Evolutionary conservation across 1,140 invertebrate species (phyloP).

Genomic region (Temnothorax longispinosus): DNA sequence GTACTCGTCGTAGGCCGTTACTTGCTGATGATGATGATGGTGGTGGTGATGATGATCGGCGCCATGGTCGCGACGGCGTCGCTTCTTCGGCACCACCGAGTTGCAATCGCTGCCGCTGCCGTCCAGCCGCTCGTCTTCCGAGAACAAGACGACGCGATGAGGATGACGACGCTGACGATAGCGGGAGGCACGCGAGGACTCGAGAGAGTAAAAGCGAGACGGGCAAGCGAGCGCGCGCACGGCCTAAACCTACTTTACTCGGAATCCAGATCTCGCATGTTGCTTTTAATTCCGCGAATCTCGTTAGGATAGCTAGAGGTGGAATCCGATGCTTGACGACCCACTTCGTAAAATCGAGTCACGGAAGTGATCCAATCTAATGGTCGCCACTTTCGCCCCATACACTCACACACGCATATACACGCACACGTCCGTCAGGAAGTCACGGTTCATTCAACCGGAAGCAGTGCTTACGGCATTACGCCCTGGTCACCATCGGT

Average conservation of each 20-base stretch:
- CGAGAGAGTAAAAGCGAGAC: slow-evolving; percentile 55
- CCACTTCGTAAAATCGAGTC: slow-evolving; percentile 63
- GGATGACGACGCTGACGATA: not conserved
- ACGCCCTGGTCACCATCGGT: slow-evolving; percentile 61
- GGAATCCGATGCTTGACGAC: slow-evolving; percentile 6
- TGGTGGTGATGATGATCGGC: slow-evolving; percentile 71
- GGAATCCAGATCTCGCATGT: slow-evolving; percentile 24
- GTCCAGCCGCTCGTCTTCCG: slow-evolving; percentile 78
- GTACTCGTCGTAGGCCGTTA: slow-evolving; percentile 79
- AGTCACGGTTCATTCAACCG: slow-evolving; percentile 80
- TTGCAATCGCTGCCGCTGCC: slow-evolving; percentile 91
- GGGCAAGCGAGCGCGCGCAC: slow-evolving; percentile 8
- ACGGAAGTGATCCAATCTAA: slow-evolving; percentile 69
- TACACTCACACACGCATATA: not conserved
- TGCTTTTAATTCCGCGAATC: slow-evolving; percentile 48
- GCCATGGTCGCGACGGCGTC: slow-evolving; percentile 88
- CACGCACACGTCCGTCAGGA: slow-evolving; percentile 65
- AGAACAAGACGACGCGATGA: slow-evolving; percentile 42
- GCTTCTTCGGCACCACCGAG: slow-evolving; percentile 92
- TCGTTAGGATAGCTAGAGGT: not conserved
- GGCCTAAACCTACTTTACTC: slow-evolving; percentile 45
- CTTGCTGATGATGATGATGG: slow-evolving; percentile 74
- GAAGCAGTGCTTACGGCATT: slow-evolving; percentile 78
- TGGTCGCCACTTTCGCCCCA: slow-evolving; percentile 36
- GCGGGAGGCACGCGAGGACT: not conserved